Evolutionary conservation across 2,113 vertebrate species (phyloP), one percentile per base, ranked within the genome.

Genomic region (Drymodes brunneopygia): DNA sequence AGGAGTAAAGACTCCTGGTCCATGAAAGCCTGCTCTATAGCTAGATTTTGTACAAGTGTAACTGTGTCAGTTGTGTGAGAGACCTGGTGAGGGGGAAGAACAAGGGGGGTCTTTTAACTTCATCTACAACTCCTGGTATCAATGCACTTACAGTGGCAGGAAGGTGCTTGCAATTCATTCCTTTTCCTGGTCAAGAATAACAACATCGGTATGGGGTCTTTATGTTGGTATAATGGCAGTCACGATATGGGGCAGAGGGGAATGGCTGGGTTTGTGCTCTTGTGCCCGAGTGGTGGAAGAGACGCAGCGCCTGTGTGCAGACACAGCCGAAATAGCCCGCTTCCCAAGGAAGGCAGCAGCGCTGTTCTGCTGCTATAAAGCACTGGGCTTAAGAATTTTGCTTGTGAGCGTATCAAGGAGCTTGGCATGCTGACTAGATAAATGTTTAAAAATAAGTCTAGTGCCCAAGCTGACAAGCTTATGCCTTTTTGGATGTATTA

Each of bases 381-480:
- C 44, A 29, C 82, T 6, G 40, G 56, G 75, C 88, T 93, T 96
- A 90, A 96, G 92, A 93, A 81, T 94, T 97, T 90, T 95, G 88
- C 92, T 64, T 73, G 61, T 81, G 88, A 94, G 80, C 90, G 4
- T 95, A 90, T 97, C 88, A 92, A 86, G 80, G 77, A 95, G 69
- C 67, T 96, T 92, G 90, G 93, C 93, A 96, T 83, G 93, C 85
- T 96, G 94, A 95, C 94, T 75, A 97, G 95, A 97, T 96, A 96
- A 96, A 95, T 84, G 94, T 96, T 96, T 96, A 96, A 96, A 97
- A 97, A 96, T 97, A 96, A 97, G 65, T 88, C 93, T 78, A 88
- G 92, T 86, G 75, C n/a, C 90, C 88, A 88, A 83, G 80, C 88
- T 88, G 88, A 93, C 95, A 90, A 83, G 82, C 67, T 74, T 93